Conservation (phyloP, 2,888 invertebrate species). For the Priapulus caudatus region DNA sequence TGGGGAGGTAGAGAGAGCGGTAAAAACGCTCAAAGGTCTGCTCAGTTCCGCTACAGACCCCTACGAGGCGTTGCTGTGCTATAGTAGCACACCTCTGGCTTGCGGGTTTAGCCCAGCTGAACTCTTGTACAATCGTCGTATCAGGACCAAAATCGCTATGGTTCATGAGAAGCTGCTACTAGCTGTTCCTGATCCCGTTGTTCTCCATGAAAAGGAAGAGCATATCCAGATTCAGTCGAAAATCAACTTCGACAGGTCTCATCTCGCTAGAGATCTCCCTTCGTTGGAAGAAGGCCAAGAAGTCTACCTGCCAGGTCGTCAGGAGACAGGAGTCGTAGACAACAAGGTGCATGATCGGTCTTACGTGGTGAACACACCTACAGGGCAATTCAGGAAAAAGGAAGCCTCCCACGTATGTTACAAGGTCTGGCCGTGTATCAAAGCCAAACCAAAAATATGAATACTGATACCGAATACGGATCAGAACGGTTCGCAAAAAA, state of each 20-base stretch:
- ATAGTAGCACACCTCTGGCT: constrained; percentile 1
- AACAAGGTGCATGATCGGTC: background rate
- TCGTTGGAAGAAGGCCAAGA: background rate
- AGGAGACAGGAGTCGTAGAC: background rate
- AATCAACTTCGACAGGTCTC: background rate
- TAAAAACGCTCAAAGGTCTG: constrained; percentile 11
- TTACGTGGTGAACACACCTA: background rate
- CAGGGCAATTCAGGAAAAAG: background rate
- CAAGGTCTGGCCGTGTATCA: too few species aligned
- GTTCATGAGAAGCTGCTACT: too few species aligned
- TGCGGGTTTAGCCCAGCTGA: background rate
- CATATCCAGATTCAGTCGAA: background rate
- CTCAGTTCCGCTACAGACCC: constrained; percentile 5
- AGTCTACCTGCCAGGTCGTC: background rate
- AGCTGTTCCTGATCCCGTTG: too few species aligned
- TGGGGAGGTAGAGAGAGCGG: constrained; percentile 9
- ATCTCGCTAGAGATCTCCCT: background rate
- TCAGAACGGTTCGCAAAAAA: too few species aligned
- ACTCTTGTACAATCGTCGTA: too few species aligned
- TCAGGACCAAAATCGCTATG: too few species aligned
- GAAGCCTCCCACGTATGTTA: too few species aligned
- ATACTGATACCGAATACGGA: too few species aligned
- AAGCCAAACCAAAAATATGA: too few species aligned
- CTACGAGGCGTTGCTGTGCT: constrained; percentile 6
- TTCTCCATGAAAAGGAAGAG: background rate